These are phyloP conservation scores for Malurus splendens DNA, from an alignment of 2,797 vertebrate genomes.

Conservation along the genomic window DNA sequence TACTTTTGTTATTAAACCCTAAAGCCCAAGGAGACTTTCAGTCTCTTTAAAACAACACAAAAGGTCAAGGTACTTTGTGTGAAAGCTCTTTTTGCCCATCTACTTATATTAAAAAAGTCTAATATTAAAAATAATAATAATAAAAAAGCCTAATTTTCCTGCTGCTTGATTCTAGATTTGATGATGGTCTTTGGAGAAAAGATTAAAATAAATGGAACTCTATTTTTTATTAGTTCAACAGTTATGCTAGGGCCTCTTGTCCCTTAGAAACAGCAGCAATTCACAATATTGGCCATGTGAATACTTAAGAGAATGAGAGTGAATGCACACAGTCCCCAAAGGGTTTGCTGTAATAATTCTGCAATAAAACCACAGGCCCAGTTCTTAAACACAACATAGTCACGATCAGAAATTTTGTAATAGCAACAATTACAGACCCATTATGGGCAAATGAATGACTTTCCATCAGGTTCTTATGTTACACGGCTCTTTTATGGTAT, in stretches of 20 bases:
- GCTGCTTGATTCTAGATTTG: not conserved
- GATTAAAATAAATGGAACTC: not conserved
- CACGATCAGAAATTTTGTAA: constrained; percentile 40
- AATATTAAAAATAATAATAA: not conserved
- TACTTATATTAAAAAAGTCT: not conserved
- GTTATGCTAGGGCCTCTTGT: not conserved
- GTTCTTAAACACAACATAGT: constrained; percentile 46
- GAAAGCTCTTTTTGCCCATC: not conserved
- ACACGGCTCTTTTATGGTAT: not conserved
- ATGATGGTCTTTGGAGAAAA: not conserved
- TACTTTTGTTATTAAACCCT: not conserved
- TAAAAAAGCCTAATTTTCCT: not conserved
- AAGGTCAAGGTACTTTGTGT: not conserved
- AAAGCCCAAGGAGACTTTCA: not conserved
- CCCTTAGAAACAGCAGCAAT: not conserved
- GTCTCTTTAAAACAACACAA: not conserved
- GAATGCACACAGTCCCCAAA: not conserved
- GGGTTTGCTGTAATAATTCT: constrained; percentile 34
- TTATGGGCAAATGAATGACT: constrained; percentile 30
- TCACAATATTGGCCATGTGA: not conserved
- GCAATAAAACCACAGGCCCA: constrained; percentile 59
- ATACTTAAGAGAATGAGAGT: constrained; percentile 21
- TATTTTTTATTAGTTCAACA: not conserved
- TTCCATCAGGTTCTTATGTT: not conserved
- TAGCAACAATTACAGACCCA: constrained; percentile 36